phyloP scores from a whole-genome alignment of 1,140 invertebrate species.

The Drosophila tropicalis region DNA sequence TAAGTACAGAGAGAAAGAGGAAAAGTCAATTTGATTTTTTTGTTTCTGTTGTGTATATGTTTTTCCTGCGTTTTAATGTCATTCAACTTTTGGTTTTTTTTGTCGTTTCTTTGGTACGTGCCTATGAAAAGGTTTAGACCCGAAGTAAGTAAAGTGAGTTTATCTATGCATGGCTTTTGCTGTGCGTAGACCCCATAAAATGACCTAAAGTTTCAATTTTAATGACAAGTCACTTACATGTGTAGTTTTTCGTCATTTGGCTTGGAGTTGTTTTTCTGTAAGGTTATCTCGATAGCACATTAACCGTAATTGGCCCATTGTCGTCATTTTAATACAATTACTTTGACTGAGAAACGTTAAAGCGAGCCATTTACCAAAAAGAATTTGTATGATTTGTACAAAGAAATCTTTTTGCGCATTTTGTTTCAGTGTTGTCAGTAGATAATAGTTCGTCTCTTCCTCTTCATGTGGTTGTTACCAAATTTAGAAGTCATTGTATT shows the following conservation, averaged over 20 bases:
- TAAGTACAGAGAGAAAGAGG: slow-evolving; percentile 24
- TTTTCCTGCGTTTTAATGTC: slow-evolving; percentile 51
- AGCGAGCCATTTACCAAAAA: not conserved
- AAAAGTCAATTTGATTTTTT: slow-evolving; percentile 42
- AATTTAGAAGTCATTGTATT: slow-evolving; percentile 2
- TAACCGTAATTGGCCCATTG: slow-evolving; percentile 7
- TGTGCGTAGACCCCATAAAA: slow-evolving; percentile 58
- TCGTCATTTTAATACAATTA: not conserved
- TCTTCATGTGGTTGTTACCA: not conserved
- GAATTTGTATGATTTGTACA: not conserved
- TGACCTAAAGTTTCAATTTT: slow-evolving; percentile 73
- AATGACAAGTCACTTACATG: slow-evolving; percentile 76
- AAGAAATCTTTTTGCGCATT: not conserved
- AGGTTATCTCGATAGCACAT: slow-evolving; percentile 2
- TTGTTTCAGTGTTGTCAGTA: not conserved
- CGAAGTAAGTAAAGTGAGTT: slow-evolving; percentile 29
- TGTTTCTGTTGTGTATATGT: too few species aligned
- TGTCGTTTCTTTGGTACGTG: slow-evolving; percentile 56
- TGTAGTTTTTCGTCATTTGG: slow-evolving; percentile 33
- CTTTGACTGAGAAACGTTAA: not conserved
- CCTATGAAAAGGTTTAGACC: slow-evolving; percentile 40
- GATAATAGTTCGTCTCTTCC: too few species aligned
- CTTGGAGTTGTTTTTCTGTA: not conserved
- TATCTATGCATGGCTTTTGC: slow-evolving; percentile 57
- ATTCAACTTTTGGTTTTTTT: slow-evolving; percentile 60